These are phyloP conservation scores for Neoaliturus tenellus DNA, from an alignment of 2,888 invertebrate genomes.

Conservation along the genomic window DNA sequence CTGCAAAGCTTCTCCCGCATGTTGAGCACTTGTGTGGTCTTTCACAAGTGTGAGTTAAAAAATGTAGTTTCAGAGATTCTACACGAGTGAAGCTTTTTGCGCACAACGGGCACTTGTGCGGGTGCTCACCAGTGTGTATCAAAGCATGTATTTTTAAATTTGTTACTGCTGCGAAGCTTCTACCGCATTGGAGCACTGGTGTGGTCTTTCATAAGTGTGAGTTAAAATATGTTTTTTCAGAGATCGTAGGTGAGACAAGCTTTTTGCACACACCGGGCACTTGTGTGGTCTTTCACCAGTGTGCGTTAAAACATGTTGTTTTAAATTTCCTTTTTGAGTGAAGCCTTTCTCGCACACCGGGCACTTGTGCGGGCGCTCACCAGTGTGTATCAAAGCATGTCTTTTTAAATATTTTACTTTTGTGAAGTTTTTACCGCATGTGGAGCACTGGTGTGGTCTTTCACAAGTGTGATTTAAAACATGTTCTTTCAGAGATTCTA, in stretches of 20 bases:
- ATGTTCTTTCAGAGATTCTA: not conserved
- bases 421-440: not conserved
- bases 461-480: not conserved
- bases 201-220: no score
- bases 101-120: no score
- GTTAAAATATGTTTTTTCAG: no score
- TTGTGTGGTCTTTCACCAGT: not conserved
- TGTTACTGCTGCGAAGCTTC: no score
- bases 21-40: not conserved
- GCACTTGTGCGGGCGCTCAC: not conserved
- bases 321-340: not conserved
- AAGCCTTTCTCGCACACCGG: not conserved
- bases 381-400: not conserved
- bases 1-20: not conserved
- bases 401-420: not conserved
- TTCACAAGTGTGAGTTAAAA: not conserved
- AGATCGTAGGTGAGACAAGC: no score
- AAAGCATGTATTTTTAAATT: no score
- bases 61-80: not conserved
- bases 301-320: not conserved
- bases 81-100: no score
- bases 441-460: not conserved
- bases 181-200: no score
- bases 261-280: no score
- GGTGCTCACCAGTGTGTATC: no score